A percentile compares a stretch with the other conserved stretches of the same genome.
Conservation (phyloP, 2,888 invertebrate species). For the Siphlonurus alternatus region DNA sequence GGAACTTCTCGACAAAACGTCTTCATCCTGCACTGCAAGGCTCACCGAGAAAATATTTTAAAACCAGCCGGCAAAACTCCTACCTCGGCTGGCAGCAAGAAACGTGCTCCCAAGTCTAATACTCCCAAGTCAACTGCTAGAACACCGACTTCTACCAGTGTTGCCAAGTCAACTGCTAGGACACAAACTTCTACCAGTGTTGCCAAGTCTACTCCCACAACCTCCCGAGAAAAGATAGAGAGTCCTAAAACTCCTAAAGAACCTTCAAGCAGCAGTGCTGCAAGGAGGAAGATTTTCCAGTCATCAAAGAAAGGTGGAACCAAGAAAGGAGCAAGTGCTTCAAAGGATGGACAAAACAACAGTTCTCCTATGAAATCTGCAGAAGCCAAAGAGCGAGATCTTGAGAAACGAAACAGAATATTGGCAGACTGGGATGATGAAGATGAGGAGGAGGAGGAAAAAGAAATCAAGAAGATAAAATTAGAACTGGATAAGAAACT, state of each 20-base stretch:
- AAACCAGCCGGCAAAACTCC: slow-evolving; percentile 17
- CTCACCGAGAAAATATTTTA: slow-evolving; percentile 37
- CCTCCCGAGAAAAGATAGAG: slow-evolving; percentile 16
- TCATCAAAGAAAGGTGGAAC: slow-evolving; percentile 14
- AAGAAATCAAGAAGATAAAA: slow-evolving; percentile 12
- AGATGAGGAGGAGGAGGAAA: slow-evolving; percentile 28
- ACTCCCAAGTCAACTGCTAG: too few species aligned
- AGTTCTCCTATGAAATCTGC: neutral
- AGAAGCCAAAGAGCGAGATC: slow-evolving; percentile 23
- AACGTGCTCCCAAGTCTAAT: neutral
- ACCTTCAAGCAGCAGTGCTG: too few species aligned
- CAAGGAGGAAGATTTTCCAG: slow-evolving; percentile 26
- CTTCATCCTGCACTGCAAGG: slow-evolving; percentile 53
- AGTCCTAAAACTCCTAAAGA: slow-evolving; percentile 8
- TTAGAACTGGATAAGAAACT: slow-evolving; percentile 28
- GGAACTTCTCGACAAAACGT: slow-evolving; percentile 51
- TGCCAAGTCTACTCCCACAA: slow-evolving; percentile 12
- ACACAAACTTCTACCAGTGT: slow-evolving; percentile 1
- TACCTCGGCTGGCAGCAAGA: slow-evolving; percentile 15
- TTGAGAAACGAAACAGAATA: slow-evolving; percentile 23
- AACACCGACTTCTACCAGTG: neutral
- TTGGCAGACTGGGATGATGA: slow-evolving; percentile 65
- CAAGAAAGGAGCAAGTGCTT: too few species aligned
- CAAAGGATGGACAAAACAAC: slow-evolving; percentile 18
- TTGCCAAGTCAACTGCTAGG: neutral